Evolutionary conservation across 1,140 invertebrate genomes (phyloP).

Genomic region (Aphis gossypii): DNA sequence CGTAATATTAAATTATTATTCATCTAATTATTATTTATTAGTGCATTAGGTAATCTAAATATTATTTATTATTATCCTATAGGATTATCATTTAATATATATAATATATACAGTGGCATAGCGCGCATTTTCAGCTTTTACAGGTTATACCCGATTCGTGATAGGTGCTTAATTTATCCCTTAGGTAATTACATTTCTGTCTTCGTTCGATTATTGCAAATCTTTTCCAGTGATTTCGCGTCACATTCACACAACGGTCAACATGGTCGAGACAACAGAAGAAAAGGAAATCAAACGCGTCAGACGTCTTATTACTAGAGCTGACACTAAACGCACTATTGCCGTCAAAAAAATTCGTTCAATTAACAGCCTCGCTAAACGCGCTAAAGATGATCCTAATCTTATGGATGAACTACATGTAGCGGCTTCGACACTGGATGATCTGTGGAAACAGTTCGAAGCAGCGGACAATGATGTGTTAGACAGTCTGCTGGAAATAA

Average conservation of each 20-base stretch:
- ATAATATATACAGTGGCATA: no score
- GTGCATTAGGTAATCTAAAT: not conserved
- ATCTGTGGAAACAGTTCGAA: not conserved
- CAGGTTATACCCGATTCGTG: no score
- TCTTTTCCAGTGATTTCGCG: not conserved
- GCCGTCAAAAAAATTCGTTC: not conserved
- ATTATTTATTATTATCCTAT: no score
- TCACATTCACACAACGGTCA: not conserved
- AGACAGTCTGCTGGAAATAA: not conserved
- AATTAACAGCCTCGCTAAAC: not conserved
- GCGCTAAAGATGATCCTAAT: not conserved
- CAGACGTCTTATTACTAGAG: not conserved
- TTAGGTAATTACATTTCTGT: no score
- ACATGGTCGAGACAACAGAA: not conserved
- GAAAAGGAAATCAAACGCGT: conserved; percentile 7
- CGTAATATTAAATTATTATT: not conserved
- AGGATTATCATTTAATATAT: no score
- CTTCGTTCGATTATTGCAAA: not conserved
- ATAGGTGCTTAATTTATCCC: no score
- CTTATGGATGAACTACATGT: not conserved
- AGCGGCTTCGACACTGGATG: not conserved
- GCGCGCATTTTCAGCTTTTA: no score
- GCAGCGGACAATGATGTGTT: not conserved
- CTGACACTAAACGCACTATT: not conserved
- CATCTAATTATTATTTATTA: not conserved